Percentiles rank a stretch among this genome's conserved stretches.
These are phyloP conservation scores for Dendrolimus kikuchii DNA, from an alignment of 1,140 invertebrate genomes.

Conservation along the genomic window DNA sequence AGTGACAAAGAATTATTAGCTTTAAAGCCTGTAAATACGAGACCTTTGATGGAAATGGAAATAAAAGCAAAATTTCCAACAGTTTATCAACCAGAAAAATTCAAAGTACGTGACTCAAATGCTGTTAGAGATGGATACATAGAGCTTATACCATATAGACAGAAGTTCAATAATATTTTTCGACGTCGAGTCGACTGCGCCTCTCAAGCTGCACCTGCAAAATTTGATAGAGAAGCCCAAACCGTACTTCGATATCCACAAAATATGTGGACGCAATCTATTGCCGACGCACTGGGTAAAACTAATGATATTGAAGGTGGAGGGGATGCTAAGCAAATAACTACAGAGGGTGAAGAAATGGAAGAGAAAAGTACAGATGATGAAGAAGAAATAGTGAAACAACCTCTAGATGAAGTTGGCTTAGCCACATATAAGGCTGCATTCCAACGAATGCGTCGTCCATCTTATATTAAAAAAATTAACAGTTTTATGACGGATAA, in stretches of 20 bases:
- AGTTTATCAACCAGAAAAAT: constrained; percentile 58
- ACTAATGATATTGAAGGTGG: constrained; percentile 34
- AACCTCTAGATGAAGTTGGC: constrained; percentile 37
- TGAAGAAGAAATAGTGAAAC: constrained; percentile 32
- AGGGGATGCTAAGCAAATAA: constrained; percentile 24
- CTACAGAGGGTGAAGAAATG: constrained; percentile 11
- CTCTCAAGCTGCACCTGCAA: constrained; percentile 66
- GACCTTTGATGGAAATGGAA: constrained; percentile 77
- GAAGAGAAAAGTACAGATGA: constrained; percentile 34
- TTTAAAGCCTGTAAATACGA: constrained; percentile 62
- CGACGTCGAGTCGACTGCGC: constrained; percentile 70
- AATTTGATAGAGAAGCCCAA: constrained; percentile 72
- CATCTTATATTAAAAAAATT: constrained; percentile 53
- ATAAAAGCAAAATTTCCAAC: constrained; percentile 76
- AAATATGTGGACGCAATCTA: constrained; percentile 78
- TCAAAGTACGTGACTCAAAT: constrained; percentile 66
- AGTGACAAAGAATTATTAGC: constrained; percentile 77
- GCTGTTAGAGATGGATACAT: constrained; percentile 78
- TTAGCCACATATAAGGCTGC: constrained; percentile 40
- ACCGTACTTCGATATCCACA: constrained; percentile 76
- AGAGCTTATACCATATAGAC: constrained; percentile 73
- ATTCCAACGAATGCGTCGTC: constrained; percentile 40
- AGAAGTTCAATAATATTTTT: constrained; percentile 74
- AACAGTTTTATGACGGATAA: constrained; percentile 37
- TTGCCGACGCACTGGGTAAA: constrained; percentile 64